A percentile compares a stretch with the other conserved stretches of the same genome.
Evolutionary conservation across 2,113 vertebrate species (phyloP).

Genomic region (Microcebus jonahi): DNA sequence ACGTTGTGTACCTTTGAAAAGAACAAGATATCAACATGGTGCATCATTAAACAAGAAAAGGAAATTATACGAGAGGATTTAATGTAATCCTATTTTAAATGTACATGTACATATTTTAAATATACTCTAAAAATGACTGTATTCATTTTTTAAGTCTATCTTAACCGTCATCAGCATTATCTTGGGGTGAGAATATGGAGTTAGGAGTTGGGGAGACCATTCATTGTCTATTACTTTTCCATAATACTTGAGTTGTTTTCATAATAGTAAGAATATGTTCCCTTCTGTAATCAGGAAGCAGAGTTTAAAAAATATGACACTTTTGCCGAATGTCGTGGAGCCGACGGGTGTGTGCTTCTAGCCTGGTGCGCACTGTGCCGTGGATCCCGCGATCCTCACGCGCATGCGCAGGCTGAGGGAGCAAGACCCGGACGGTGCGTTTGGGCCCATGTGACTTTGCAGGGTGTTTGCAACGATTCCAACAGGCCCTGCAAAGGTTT

Average conservation of each 20-base stretch:
- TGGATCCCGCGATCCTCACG: not conserved
- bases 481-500: not conserved
- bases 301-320: not conserved
- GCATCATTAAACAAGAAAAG: not conserved
- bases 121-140: not conserved
- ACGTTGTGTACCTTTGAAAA: not conserved
- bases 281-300: too few relatives aligned
- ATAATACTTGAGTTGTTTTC: not conserved
- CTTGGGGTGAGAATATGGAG: not conserved
- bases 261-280: not conserved
- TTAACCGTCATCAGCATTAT: not conserved
- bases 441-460: not conserved
- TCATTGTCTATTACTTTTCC: not conserved
- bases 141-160: not conserved
- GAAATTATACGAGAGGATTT: not conserved
- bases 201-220: not conserved
- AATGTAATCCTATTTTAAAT: not conserved
- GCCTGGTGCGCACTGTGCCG: not conserved
- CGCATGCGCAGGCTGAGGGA: too few relatives aligned
- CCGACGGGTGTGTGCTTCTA: too few relatives aligned
- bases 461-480: not conserved
- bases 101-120: not conserved
- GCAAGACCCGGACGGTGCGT: fast-evolving
- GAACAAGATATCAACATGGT: not conserved
- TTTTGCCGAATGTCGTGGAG: not conserved